phyloP scores from a whole-genome alignment of 2,797 vertebrate species.

The Allobates femoralis region DNA sequence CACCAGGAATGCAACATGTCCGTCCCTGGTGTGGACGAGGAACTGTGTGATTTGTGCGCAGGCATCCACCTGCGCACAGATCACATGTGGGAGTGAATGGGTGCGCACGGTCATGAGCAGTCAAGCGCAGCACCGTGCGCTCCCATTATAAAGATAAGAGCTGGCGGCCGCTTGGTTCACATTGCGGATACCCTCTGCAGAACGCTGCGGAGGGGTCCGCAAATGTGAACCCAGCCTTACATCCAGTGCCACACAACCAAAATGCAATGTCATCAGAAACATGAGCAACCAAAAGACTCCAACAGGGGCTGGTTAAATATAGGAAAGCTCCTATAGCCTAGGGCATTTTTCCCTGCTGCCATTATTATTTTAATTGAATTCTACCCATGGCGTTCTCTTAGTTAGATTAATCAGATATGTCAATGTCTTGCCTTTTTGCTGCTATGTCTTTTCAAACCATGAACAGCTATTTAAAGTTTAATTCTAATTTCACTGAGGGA shows the following conservation, averaged over 20 bases:
- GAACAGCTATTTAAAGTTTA: conserved; percentile 21
- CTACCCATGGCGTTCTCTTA: conserved; percentile 4
- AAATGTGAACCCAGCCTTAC: no score
- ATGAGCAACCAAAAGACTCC: background rate
- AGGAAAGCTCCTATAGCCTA: background rate
- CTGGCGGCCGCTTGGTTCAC: no score
- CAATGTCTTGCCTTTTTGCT: conserved; percentile 27
- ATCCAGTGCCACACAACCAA: background rate
- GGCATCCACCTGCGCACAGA: no score
- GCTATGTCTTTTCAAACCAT: conserved; percentile 16
- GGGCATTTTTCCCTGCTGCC: background rate
- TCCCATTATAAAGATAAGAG: no score
- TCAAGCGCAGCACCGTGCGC: no score
- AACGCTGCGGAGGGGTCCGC: no score
- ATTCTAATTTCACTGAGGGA: conserved; percentile 8
- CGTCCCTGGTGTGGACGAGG: no score
- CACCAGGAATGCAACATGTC: no score
- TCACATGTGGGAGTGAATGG: no score
- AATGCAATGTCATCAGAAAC: background rate
- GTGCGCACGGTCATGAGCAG: no score
- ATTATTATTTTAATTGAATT: conserved; percentile 34
- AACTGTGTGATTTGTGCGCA: no score
- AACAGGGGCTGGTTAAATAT: background rate
- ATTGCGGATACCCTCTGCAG: no score
- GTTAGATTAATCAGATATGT: conserved; percentile 18